Evolutionary conservation across 2,888 invertebrate genomes (phyloP), one percentile per base, ranked within the genome.

Genomic region (Ephialtes manifestator): DNA sequence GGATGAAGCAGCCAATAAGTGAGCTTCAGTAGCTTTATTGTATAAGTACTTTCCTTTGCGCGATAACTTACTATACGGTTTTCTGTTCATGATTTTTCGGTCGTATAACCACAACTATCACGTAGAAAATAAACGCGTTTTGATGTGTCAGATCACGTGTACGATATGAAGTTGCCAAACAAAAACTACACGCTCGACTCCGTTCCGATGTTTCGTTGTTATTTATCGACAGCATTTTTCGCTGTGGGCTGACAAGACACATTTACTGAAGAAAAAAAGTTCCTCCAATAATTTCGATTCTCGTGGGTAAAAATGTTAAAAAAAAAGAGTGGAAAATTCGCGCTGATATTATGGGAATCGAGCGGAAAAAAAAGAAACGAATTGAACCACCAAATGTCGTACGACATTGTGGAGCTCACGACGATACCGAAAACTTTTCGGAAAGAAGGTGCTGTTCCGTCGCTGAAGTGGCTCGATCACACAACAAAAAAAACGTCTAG

Each of bases 31-130:
- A 63, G 63, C 55, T 15, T 63, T 63, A 13, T 70, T 43, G 18
- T 76, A 82, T 20, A 58, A n/a, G n/a, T 63, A 82, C 58, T 71
- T 82, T 20, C 82, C 82, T 71, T 35, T 20, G 18, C 82, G 82
- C 43, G 76, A 82, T 10, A 82, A 39, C 18, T 76, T 63, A 8
- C 71, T 63, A 63, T 71, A 82, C 13, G 82, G 51, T 77, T 82
- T 82, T 48, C 39, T 35, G 76, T 46, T 63, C 82, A 82, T 82
- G 70, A 20, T n/a, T n/a, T n/a, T n/a, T n/a, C n/a, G n/a, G n/a
- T n/a, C n/a, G n/a, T n/a, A n/a, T n/a, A n/a, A n/a, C n/a, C n/a
- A n/a, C n/a, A n/a, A n/a, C n/a, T n/a, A n/a, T n/a, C n/a, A n/a
- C n/a, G n/a, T n/a, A n/a, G n/a, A n/a, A n/a, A n/a, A n/a, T 20